Conservation (phyloP, 2,113 vertebrate genomes). For the Marmota monax region DNA sequence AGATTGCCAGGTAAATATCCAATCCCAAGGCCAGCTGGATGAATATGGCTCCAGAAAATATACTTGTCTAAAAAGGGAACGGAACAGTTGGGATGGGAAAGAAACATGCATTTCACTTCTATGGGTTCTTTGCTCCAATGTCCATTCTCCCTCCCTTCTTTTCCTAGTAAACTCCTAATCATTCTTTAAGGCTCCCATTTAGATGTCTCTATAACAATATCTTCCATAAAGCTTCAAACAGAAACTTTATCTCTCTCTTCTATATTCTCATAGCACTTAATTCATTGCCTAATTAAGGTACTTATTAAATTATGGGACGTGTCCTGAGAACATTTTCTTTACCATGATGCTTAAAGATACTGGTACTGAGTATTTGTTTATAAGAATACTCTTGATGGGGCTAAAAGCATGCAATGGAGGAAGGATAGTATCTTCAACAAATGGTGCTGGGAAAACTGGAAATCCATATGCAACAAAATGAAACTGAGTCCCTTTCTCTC, state of each 20-base stretch:
- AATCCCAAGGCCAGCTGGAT: constrained; percentile 93
- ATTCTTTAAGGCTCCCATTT: not conserved
- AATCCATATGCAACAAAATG: too few relatives aligned
- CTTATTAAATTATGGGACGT: not conserved
- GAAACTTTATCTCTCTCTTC: not conserved
- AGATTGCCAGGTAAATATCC: constrained; percentile 94
- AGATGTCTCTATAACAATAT: not conserved
- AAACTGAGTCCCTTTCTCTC: too few relatives aligned
- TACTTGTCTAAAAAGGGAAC: constrained; percentile 89
- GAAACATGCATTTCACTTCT: not conserved
- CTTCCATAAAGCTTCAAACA: not conserved
- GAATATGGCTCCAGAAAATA: constrained; percentile 96
- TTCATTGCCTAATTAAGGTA: not conserved
- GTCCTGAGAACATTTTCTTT: not conserved
- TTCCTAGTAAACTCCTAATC: not conserved
- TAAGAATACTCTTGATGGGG: not conserved
- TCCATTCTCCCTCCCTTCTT: not conserved
- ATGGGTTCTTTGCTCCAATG: not conserved
- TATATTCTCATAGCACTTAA: not conserved
- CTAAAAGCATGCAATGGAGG: too few relatives aligned
- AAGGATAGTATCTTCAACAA: too few relatives aligned
- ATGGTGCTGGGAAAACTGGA: too few relatives aligned
- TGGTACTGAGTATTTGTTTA: not conserved
- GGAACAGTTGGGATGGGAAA: not conserved
- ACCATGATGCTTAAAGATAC: not conserved